Conservation (phyloP, 2,797 vertebrate species). For the Sebastes vulpes region DNA sequence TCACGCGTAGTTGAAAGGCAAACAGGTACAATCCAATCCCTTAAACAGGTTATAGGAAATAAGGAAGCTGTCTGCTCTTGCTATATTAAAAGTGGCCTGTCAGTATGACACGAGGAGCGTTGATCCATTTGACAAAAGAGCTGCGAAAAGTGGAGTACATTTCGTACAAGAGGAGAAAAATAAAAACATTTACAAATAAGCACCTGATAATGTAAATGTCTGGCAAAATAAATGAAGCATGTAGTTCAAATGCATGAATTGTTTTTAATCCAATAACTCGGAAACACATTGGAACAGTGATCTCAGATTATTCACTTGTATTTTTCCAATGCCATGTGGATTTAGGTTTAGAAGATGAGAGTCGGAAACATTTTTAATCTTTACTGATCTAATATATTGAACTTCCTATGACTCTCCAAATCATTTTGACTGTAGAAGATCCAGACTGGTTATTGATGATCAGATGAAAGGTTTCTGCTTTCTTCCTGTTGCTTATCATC, state of each 20-base stretch:
- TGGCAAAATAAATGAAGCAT: background rate
- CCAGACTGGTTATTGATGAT: constrained; percentile 15
- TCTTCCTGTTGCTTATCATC: constrained; percentile 1
- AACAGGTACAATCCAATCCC: constrained; percentile 35
- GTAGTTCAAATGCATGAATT: background rate
- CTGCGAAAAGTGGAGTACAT: constrained; percentile 20
- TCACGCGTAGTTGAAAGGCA: constrained; percentile 51
- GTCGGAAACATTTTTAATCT: background rate
- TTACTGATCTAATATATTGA: background rate
- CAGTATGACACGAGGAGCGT: constrained; percentile 42
- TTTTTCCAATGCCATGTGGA: background rate
- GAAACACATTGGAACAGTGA: background rate
- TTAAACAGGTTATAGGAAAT: constrained; percentile 42
- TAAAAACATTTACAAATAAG: background rate
- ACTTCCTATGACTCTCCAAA: background rate
- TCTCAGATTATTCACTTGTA: background rate
- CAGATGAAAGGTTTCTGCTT: constrained; percentile 26
- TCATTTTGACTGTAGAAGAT: background rate
- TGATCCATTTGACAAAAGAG: constrained; percentile 37
- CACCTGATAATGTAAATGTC: no score
- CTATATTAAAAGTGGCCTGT: constrained; percentile 44
- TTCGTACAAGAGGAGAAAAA: constrained; percentile 31
- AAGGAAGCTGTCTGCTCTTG: constrained; percentile 63
- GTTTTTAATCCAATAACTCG: background rate
- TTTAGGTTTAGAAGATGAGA: background rate